Conservation (phyloP, 2,113 vertebrate genomes). For the Oxyruncus cristatus region DNA sequence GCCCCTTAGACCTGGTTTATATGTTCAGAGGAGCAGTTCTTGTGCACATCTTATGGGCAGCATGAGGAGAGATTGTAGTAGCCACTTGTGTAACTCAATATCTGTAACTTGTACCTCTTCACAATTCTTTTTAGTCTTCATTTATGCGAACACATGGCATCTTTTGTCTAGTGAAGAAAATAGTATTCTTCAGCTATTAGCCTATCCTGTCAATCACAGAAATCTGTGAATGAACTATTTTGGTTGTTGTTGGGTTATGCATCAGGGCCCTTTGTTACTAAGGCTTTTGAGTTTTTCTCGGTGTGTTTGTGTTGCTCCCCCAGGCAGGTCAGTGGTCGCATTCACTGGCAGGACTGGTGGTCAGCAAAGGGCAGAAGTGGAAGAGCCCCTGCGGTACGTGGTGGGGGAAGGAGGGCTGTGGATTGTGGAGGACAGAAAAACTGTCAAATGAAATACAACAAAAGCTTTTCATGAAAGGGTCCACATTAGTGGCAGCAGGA, state of each 20-base stretch:
- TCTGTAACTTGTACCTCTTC: neutral
- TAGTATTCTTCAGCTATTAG: neutral
- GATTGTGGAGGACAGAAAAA: neutral
- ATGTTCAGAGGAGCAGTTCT: neutral
- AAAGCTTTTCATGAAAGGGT: neutral
- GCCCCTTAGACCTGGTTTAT: neutral
- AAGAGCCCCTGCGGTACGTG: neutral
- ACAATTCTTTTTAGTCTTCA: neutral
- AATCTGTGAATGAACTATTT: neutral
- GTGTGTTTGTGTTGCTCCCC: neutral
- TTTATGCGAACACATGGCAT: neutral
- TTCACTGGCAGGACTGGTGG: neutral
- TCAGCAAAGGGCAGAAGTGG: neutral
- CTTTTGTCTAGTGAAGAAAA: neutral
- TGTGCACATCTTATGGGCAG: neutral
- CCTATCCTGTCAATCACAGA: neutral
- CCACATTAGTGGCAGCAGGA: neutral
- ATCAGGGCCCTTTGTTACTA: accelerated
- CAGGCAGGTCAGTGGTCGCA: accelerated
- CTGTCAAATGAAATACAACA: neutral
- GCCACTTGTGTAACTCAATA: neutral
- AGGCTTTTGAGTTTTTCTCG: neutral
- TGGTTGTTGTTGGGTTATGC: neutral
- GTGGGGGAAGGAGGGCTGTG: neutral
- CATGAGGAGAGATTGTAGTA: neutral